These are phyloP conservation scores for Pachydiplax longipennis DNA, from an alignment of 2,888 invertebrate genomes.

Conservation along the genomic window DNA sequence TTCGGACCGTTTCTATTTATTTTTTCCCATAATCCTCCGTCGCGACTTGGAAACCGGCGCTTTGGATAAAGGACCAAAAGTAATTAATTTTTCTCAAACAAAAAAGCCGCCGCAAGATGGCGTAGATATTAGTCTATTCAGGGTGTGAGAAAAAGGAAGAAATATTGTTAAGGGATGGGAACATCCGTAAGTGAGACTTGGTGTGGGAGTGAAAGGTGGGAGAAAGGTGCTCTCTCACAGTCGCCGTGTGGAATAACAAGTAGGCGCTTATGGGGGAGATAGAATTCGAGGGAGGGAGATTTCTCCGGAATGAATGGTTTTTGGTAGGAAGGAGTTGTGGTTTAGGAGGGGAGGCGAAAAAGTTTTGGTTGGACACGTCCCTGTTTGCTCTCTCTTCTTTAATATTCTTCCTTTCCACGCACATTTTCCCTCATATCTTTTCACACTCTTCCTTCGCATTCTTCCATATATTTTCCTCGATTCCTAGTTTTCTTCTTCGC, in stretches of 20 bases:
- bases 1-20: too few species aligned
- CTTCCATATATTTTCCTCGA: neutral
- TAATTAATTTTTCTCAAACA: neutral
- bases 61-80: neutral
- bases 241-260: conserved; percentile 31
- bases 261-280: conserved; percentile 28
- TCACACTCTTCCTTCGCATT: neutral
- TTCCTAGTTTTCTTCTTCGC: neutral
- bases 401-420: neutral
- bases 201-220: neutral
- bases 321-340: neutral
- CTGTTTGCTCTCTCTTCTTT: neutral
- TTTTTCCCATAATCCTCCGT: too few species aligned
- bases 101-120: neutral
- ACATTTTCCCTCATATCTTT: neutral
- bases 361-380: neutral
- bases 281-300: neutral
- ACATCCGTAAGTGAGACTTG: neutral
- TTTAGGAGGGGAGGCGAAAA: neutral
- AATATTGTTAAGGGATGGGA: neutral
- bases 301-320: neutral
- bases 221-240: conserved; percentile 10
- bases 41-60: too few species aligned
- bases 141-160: neutral
- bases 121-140: neutral